Base-by-base conservation (phyloP, 1,140 invertebrate genomes). In the Paracyclopina nana region DNA sequence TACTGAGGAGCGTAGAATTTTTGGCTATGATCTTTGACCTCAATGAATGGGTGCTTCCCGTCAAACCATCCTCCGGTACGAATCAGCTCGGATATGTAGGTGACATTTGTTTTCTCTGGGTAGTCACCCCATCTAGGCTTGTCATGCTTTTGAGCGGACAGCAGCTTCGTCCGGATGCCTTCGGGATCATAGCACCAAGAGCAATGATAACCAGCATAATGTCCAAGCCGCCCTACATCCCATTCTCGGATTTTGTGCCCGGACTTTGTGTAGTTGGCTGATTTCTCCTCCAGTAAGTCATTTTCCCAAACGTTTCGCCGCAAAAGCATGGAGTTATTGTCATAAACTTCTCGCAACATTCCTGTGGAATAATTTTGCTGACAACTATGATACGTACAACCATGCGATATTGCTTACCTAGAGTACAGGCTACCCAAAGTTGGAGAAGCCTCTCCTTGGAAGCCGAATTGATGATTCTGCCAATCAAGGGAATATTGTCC, bases 181-280 rank as follows among this genome's bases (percentile, higher is more conserved):
- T 49, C 51, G 6, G 53, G 54, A n/a, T 50, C 46, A 46, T 8
- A 20, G 43, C 30, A 41, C 56, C 56, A 57, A 16, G 56, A 57
- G 41, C 56, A 57, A 51, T 57, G 56, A 50, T 53, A 57, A 4
- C 56, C 56, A 8, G 54, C 52, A 30, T 57, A 56, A 31, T 57
- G 54, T 11, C 53, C 56, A 1, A 53, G 40, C 29, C 24, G 50
- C 28, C 56, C 56, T 4, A 49, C 50, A 4, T 44, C 48, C 56
- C 56, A 57, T 12, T 52, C 42, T 14, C 40, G 42, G 1, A 56
- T 50, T 4, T 49, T 18, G 30, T 54, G 56, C 6, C 54, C 48
- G 29, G 46, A 29, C 4, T 28, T 26, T 1, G 30, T 30, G 26
- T 56, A 57, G 11, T 24, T 40, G 22, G 24, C 42, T 9, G 54